Evolutionary conservation across 1,140 invertebrate genomes (phyloP).

Genomic region (Lineus longissimus): DNA sequence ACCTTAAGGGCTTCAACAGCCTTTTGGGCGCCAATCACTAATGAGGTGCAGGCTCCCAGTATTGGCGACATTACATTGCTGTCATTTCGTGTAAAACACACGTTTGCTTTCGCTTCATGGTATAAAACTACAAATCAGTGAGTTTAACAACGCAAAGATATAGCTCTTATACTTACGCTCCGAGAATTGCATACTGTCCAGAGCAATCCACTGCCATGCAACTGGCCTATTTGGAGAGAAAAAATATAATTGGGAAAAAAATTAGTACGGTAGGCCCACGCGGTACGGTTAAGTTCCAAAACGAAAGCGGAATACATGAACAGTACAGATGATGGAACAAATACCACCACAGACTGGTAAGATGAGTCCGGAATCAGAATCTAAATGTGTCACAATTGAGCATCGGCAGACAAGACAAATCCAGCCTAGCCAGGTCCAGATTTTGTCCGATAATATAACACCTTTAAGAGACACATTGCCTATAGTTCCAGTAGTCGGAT

Average conservation of each 20-base stretch:
- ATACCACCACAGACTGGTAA: background rate
- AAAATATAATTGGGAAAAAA: conserved; percentile 4
- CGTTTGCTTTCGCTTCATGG: too few species aligned
- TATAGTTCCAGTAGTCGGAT: too few species aligned
- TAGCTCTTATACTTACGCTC: conserved; percentile 65
- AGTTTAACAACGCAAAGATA: background rate
- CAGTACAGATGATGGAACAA: background rate
- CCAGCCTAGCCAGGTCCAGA: too few species aligned
- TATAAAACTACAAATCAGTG: too few species aligned
- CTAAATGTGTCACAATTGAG: background rate
- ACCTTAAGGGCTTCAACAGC: background rate
- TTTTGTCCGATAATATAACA: too few species aligned
- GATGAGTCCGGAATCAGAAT: background rate
- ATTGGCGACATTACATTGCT: too few species aligned
- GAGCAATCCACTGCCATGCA: conserved; percentile 85
- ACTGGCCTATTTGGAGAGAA: conserved; percentile 65
- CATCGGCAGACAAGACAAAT: too few species aligned
- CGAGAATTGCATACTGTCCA: conserved; percentile 77
- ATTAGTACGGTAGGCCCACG: background rate
- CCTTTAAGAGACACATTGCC: too few species aligned
- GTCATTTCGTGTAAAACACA: too few species aligned
- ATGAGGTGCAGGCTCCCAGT: too few species aligned
- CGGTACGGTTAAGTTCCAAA: background rate
- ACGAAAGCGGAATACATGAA: background rate
- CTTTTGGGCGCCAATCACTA: background rate